phyloP scores from a whole-genome alignment of 1,140 invertebrate species.

The Dufourea novaeangliae region DNA sequence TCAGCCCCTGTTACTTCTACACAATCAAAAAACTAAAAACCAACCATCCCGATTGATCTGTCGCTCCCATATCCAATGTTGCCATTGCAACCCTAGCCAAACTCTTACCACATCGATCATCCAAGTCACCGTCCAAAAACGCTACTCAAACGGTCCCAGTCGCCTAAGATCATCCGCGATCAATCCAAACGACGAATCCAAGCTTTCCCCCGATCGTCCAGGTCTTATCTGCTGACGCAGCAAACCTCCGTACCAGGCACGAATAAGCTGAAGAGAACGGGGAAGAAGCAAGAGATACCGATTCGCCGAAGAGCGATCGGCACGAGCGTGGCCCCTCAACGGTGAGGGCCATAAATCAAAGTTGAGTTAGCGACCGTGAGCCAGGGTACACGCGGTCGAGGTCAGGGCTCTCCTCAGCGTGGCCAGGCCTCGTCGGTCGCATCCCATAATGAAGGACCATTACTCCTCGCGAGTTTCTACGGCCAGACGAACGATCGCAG shows the following conservation, averaged over 20 bases:
- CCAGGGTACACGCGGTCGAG: slow-evolving; percentile 7
- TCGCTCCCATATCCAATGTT: too few species aligned
- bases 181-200: too few species aligned
- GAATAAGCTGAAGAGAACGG: background rate
- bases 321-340: background rate
- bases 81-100: too few species aligned
- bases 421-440: slow-evolving; percentile 36
- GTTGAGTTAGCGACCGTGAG: background rate
- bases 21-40: too few species aligned
- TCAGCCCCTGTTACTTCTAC: too few species aligned
- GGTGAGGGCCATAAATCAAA: slow-evolving; percentile 16
- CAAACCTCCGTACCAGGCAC: background rate
- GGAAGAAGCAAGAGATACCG: background rate
- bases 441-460: slow-evolving; percentile 57
- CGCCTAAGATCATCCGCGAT: background rate
- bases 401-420: slow-evolving; percentile 30
- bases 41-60: too few species aligned
- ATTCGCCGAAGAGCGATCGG: background rate
- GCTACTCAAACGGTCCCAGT: background rate
- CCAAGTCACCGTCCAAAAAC: background rate
- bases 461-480: slow-evolving; percentile 49
- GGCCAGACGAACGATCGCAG: slow-evolving; percentile 54
- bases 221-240: background rate
- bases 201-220: background rate
- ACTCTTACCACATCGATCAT: slow-evolving; percentile 9